A percentile compares a stretch with the other conserved stretches of the same genome.
These are phyloP conservation scores for Elgaria multicarinata DNA, from an alignment of 2,113 vertebrate genomes.

Conservation along the genomic window DNA sequence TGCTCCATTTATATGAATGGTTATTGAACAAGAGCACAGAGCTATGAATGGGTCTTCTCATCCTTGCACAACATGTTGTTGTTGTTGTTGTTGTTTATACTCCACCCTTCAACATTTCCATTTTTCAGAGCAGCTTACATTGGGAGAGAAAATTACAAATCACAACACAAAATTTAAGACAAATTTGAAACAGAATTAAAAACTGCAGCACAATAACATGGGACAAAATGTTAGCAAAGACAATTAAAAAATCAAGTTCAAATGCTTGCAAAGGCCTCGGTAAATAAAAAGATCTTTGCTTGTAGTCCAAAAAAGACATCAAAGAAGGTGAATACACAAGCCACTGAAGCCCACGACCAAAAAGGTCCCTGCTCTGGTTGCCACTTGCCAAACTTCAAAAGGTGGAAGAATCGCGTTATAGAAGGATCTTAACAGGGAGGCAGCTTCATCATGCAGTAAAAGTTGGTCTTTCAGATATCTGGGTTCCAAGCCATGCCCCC, in stretches of 20 bases:
- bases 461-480: not conserved
- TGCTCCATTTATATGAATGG: not conserved
- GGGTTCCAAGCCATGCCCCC: not conserved
- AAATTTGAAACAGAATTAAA: not conserved
- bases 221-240: not conserved
- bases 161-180: not conserved
- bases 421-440: not conserved
- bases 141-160: not conserved
- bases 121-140: not conserved
- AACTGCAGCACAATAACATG: not conserved
- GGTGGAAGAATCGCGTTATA: not conserved
- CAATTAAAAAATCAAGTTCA: not conserved
- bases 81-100: not conserved
- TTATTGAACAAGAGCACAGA: not conserved
- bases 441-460: no score
- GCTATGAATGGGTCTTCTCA: not conserved
- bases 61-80: not conserved
- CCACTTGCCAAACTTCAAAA: not conserved
- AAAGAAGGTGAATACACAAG: not conserved
- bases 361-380: not conserved
- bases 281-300: not conserved
- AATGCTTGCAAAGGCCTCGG: not conserved
- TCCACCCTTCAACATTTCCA: not conserved
- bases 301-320: not conserved
- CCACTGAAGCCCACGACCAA: not conserved